phyloP scores from a whole-genome alignment of 2,888 invertebrate species.

The Plusia festucae region DNA sequence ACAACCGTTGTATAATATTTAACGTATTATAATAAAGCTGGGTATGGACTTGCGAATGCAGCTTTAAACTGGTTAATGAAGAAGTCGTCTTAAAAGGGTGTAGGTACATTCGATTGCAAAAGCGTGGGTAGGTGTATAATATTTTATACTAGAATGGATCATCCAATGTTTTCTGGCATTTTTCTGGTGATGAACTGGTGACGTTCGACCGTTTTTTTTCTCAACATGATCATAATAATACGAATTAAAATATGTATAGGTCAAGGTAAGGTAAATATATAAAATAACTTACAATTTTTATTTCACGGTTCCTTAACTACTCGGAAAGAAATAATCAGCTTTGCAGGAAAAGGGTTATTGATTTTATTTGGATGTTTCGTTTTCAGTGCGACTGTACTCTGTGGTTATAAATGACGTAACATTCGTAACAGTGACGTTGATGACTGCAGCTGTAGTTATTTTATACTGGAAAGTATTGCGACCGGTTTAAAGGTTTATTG shows the following conservation, averaged over 20 bases:
- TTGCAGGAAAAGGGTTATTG: not conserved
- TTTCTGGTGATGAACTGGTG: too few relatives aligned
- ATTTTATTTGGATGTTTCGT: not conserved
- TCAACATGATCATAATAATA: too few relatives aligned
- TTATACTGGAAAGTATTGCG: conserved; percentile 25
- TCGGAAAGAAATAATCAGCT: too few relatives aligned
- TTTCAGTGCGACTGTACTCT: not conserved
- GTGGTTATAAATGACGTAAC: conserved; percentile 26
- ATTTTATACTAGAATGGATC: too few relatives aligned
- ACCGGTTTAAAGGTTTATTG: conserved; percentile 19
- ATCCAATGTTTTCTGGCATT: too few relatives aligned
- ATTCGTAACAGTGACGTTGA: conserved; percentile 7
- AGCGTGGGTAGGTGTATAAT: too few relatives aligned
- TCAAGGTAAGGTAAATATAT: too few relatives aligned
- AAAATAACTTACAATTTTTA: too few relatives aligned
- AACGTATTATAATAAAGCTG: conserved; percentile 28
- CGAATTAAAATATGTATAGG: too few relatives aligned
- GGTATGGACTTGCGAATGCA: conserved; percentile 13
- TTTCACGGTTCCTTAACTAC: too few relatives aligned
- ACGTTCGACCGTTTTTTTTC: too few relatives aligned
- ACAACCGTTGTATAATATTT: conserved; percentile 54
- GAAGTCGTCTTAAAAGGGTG: conserved; percentile 20
- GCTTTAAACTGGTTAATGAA: conserved; percentile 26
- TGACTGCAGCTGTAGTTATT: conserved; percentile 15
- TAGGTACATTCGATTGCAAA: not conserved